Base-by-base conservation (phyloP, 2,888 invertebrate genomes). In the Eupithecia tripunctaria region DNA sequence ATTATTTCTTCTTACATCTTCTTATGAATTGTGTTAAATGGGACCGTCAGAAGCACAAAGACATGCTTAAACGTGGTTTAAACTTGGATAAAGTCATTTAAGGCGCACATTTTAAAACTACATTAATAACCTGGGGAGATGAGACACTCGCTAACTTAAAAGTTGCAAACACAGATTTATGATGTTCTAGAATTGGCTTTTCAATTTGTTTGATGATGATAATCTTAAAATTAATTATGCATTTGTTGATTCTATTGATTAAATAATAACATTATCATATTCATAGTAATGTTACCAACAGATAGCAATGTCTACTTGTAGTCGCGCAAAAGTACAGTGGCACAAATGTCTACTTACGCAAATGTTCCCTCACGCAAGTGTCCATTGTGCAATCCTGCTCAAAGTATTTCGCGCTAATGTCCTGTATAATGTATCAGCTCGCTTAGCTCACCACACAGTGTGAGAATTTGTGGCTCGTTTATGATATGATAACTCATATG, bases 81-180 rank as follows among this genome's bases (percentile, higher is more conserved):
- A 91, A 90, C 86, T 88, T 78, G 81, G 89, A 89, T 89, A 88
- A 91, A 88, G 89, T 88, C 88, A 88, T 89, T 89, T 87, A 79
- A 82, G 87, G 89, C 85, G 89, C 89, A 89, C 90, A 89, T 92
- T 92, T 92, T 90, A 91, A 91, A 91, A 89, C 88, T 90, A 90
- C 91, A 91, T 91, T 92, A 91, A 92, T 92, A 91, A 91, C 87
- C 84, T 86, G 89, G 81, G 82, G 38, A 81, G 84, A 85, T 82
- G 76, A 84, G 85, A 87, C 84, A 87, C 89, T 88, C 88, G 88
- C 83, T 74, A 83, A 85, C 84, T 87, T 80, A 80, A 86, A 90
- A 91, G 85, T 89, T 91, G 78, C 74, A 43, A 68, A 81, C 82
- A 59, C 10, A 36, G 83, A 70, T 79, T 81, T 51, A 43, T 38